Percentiles rank a stretch among this genome's conserved stretches.
phyloP scores from a whole-genome alignment of 2,113 vertebrate species.

The Sciurus niger region DNA sequence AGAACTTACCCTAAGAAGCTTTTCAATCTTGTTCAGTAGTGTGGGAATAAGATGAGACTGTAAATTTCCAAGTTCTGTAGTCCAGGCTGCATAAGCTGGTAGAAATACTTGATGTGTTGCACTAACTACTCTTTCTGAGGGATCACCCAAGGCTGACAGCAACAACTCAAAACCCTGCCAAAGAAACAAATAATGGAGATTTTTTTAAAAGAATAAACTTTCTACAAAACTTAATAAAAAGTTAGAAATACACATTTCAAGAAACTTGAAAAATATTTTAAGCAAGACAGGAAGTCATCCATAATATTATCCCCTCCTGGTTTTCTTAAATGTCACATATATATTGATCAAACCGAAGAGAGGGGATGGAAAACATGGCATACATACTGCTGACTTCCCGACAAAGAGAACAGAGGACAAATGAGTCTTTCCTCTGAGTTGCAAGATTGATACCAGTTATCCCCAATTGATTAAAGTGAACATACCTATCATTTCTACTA shows the following conservation, averaged over 20 bases:
- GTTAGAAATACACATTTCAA: not conserved
- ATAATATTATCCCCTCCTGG: not conserved
- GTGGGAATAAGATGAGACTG: slow-evolving; percentile 96
- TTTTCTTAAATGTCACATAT: slow-evolving; percentile 46
- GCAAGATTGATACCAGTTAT: not conserved
- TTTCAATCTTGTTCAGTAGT: slow-evolving; percentile 96
- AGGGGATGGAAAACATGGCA: not conserved
- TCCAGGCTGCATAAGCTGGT: slow-evolving; percentile 98
- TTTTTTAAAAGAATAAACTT: slow-evolving; percentile 38
- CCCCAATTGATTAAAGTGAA: not conserved
- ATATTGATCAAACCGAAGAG: not conserved
- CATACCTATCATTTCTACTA: not conserved
- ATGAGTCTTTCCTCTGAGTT: slow-evolving; percentile 1
- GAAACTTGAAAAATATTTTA: slow-evolving; percentile 34
- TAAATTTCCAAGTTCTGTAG: slow-evolving; percentile 95
- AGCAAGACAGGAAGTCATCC: not conserved
- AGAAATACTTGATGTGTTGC: slow-evolving; percentile 99
- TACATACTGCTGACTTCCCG: not conserved
- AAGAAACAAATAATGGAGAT: slow-evolving; percentile 26
- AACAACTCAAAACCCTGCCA: slow-evolving; percentile 97
- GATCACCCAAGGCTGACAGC: slow-evolving; percentile 96
- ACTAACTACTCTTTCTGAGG: slow-evolving; percentile 96
- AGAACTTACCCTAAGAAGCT: slow-evolving; percentile 93
- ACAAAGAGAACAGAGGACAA: not conserved
- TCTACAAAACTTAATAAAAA: not conserved